Evolutionary conservation across 2,888 invertebrate genomes (phyloP).

Genomic region (Antheraea assamensis): DNA sequence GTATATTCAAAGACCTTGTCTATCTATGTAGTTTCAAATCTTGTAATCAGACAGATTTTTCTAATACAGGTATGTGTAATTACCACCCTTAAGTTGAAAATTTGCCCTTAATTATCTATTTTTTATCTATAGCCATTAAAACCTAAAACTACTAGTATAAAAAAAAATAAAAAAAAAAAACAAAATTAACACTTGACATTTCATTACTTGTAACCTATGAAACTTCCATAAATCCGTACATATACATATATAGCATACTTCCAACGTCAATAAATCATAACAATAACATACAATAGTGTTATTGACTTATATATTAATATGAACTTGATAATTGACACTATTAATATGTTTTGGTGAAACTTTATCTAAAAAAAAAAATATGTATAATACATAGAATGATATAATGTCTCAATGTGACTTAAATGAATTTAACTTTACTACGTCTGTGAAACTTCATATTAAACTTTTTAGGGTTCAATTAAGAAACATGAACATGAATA

Average conservation of each 20-base stretch:
- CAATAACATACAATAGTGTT: slow-evolving; percentile 1
- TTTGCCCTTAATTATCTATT: no score
- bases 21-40: no score
- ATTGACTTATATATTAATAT: slow-evolving; percentile 4
- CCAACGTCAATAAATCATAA: slow-evolving; percentile 11
- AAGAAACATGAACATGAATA: not conserved
- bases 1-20: no score
- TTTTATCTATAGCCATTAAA: no score
- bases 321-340: slow-evolving; percentile 6
- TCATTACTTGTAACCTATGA: not conserved
- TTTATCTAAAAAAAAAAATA: slow-evolving; percentile 3
- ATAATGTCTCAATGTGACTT: slow-evolving; percentile 3
- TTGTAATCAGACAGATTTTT: no score
- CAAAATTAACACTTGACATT: not conserved
- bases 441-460: not conserved
- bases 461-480: not conserved
- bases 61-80: no score
- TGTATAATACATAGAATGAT: slow-evolving; percentile 15
- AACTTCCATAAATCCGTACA: not conserved
- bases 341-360: slow-evolving; percentile 3
- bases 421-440: not conserved
- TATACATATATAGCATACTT: no score
- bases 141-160: no score
- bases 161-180: no score
- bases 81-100: no score